A percentile compares a stretch with the other conserved stretches of the same genome.
These are phyloP conservation scores for Drosophila prolongata DNA, from an alignment of 2,888 invertebrate species.

Conservation along the genomic window DNA sequence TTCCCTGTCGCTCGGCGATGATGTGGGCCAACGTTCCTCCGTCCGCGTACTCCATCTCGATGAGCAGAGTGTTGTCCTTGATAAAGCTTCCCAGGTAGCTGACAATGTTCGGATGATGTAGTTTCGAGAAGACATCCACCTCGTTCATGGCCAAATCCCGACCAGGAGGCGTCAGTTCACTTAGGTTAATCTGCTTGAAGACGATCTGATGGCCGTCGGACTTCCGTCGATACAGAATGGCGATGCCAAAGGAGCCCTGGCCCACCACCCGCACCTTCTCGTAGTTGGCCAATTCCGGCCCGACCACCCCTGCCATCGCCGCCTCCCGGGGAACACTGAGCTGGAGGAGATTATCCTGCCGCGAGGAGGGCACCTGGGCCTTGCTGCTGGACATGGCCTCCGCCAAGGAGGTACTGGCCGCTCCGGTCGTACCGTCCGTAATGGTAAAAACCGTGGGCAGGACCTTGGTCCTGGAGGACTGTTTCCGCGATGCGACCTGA, in stretches of 20 bases:
- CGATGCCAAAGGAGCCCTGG: slow-evolving; percentile 89
- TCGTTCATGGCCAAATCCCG: slow-evolving; percentile 89
- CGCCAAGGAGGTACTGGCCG: slow-evolving; percentile 52
- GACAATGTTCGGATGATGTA: slow-evolving; percentile 91
- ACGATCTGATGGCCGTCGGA: slow-evolving; percentile 88
- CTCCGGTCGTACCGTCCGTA: slow-evolving; percentile 56
- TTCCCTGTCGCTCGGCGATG: slow-evolving; percentile 85
- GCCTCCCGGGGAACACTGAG: slow-evolving; percentile 50
- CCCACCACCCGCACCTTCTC: slow-evolving; percentile 83
- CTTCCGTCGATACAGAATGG: slow-evolving; percentile 88
- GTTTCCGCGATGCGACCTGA: slow-evolving; percentile 48
- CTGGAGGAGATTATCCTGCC: slow-evolving; percentile 43
- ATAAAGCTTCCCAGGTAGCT: slow-evolving; percentile 91
- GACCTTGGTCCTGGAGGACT: slow-evolving; percentile 22
- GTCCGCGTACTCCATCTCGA: slow-evolving; percentile 93
- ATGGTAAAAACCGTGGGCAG: slow-evolving; percentile 78
- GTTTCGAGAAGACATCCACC: slow-evolving; percentile 88
- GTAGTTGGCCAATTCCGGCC: slow-evolving; percentile 81
- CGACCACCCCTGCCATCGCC: slow-evolving; percentile 56
- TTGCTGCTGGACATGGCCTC: slow-evolving; percentile 62
- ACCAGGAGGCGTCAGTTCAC: slow-evolving; percentile 88
- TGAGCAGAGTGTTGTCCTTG: slow-evolving; percentile 88
- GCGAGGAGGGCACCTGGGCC: slow-evolving; percentile 8
- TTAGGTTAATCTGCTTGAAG: slow-evolving; percentile 90
- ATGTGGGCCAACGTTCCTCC: slow-evolving; percentile 89